phyloP scores from a whole-genome alignment of 2,797 vertebrate genomes.

The Semotilus atromaculatus region DNA sequence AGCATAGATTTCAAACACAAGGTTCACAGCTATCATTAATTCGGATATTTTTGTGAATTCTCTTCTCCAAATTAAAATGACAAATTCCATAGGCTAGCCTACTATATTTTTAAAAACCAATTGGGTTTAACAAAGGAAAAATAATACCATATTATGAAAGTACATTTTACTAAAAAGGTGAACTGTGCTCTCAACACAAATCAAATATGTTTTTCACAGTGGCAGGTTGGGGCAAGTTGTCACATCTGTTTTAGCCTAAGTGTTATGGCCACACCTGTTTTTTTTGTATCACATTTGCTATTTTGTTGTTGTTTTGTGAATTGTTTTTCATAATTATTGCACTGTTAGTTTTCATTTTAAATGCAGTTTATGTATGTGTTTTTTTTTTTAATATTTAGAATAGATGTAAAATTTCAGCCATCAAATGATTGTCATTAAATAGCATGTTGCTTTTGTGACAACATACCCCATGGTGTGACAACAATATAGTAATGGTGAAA shows the following conservation, averaged over 20 bases:
- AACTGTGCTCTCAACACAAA: not conserved
- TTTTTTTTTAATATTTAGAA: not conserved
- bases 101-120: not conserved
- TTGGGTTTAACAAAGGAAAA: not conserved
- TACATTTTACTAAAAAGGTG: not conserved
- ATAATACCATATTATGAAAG: not conserved
- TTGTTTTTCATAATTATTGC: not conserved
- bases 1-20: not conserved
- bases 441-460: not conserved
- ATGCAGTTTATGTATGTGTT: not conserved
- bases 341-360: not conserved
- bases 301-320: not conserved
- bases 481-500: not conserved
- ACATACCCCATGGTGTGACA: not conserved
- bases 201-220: not conserved
- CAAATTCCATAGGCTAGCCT: not conserved
- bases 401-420: not conserved
- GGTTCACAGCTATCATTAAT: not conserved
- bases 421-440: not conserved
- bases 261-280: constrained; percentile 7
- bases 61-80: not conserved
- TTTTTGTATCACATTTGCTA: not conserved
- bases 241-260: not conserved
- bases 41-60: not conserved
- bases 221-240: not conserved